Percentiles rank a stretch among this genome's conserved stretches.
Conservation (phyloP, 2,113 vertebrate species). For the Chloropsis hardwickii region DNA sequence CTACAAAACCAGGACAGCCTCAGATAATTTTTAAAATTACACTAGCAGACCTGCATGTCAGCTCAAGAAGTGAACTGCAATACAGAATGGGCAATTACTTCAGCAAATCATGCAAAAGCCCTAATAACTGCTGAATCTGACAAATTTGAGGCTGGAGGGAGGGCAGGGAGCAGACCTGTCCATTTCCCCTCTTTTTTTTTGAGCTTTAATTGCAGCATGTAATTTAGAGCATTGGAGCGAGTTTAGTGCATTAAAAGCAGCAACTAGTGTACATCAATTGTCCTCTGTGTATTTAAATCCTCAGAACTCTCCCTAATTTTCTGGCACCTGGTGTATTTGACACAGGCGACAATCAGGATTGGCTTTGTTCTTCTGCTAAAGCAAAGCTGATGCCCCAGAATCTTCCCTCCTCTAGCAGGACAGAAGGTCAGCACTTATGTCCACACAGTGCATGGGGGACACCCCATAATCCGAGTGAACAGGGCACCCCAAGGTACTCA, state of each 20-base stretch:
- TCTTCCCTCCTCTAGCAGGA: not conserved
- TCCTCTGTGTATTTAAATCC: not conserved
- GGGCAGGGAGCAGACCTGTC: not conserved
- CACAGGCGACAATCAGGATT: not conserved
- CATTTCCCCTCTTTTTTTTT: not conserved
- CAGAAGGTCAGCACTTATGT: not conserved
- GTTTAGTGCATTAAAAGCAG: not conserved
- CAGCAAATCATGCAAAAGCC: not conserved
- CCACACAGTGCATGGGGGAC: fast-evolving
- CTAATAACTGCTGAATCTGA: not conserved
- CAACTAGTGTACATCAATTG: not conserved
- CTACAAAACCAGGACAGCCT: slow-evolving; percentile 26
- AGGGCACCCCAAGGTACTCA: not conserved
- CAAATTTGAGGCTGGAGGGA: not conserved
- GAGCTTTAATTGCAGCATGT: not conserved
- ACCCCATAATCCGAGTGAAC: fast-evolving
- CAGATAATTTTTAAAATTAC: not conserved
- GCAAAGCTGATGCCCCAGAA: not conserved
- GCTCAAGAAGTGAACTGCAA: not conserved
- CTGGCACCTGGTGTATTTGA: not conserved
- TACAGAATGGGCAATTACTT: not conserved
- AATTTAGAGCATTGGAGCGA: not conserved
- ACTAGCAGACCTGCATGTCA: not conserved
- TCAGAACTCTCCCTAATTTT: not conserved
- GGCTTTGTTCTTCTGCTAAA: not conserved